A percentile compares a stretch with the other conserved stretches of the same genome.
Conservation (phyloP, 2,888 invertebrate species). For the Argynnis bischoffii region DNA sequence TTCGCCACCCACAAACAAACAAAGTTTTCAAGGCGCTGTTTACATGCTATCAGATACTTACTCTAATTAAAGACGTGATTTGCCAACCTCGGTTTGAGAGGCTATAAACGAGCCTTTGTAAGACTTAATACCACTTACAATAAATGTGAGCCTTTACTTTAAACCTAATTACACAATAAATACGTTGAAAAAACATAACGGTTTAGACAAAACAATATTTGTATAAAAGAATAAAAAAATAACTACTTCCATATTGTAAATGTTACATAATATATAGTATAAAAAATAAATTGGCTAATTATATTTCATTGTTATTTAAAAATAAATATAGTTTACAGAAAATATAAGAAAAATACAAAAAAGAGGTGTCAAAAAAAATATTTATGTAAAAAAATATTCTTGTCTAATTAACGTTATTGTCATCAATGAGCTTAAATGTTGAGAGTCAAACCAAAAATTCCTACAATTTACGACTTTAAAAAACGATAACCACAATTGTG, state of each 20-base stretch:
- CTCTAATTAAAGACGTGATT: conserved; percentile 36
- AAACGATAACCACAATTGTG: conserved; percentile 24
- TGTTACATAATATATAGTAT: too few relatives aligned
- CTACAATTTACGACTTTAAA: not conserved
- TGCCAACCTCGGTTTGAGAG: conserved; percentile 21
- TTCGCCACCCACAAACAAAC: conserved; percentile 2
- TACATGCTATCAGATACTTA: conserved; percentile 32
- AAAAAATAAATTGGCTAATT: too few relatives aligned
- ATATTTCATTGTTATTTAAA: too few relatives aligned
- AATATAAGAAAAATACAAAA: too few relatives aligned
- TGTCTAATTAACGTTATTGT: conserved; percentile 15
- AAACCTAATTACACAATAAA: conserved; percentile 1
- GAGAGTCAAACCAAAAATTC: not conserved
- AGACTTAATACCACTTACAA: conserved; percentile 10
- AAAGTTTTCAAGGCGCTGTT: conserved; percentile 27
- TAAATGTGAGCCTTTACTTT: conserved; percentile 1
- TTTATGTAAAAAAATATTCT: not conserved
- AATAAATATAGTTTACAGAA: too few relatives aligned
- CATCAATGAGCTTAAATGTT: conserved; percentile 13
- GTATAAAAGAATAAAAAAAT: too few relatives aligned
- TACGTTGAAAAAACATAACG: not conserved
- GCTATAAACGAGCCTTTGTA: conserved; percentile 14
- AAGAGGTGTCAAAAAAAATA: not conserved
- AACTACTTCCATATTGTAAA: too few relatives aligned
- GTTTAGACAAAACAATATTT: too few relatives aligned